Conservation (phyloP, 2,888 invertebrate species). For the Drosophila mimica region DNA sequence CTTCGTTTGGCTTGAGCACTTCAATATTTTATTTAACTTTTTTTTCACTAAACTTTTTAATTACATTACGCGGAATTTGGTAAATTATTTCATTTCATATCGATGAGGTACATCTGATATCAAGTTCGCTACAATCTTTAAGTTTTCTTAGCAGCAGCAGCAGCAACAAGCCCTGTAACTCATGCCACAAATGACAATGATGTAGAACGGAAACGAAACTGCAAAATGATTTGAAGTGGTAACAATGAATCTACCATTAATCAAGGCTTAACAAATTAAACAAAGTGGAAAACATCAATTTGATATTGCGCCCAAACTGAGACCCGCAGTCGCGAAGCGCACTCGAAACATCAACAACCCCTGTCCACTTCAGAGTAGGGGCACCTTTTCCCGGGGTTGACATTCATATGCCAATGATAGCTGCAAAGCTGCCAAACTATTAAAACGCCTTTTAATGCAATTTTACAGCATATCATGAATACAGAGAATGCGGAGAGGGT, state of each 20-base stretch:
- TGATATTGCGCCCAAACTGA: constrained; percentile 49
- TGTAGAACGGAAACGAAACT: constrained; percentile 2
- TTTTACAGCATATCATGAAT: constrained; percentile 36
- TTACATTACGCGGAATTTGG: not conserved
- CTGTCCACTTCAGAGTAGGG: constrained; percentile 13
- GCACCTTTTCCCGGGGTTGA: constrained; percentile 45
- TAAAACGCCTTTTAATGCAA: constrained; percentile 68
- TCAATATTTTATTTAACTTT: constrained; percentile 15
- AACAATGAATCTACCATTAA: constrained; percentile 81
- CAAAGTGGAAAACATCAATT: constrained; percentile 83
- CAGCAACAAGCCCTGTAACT: not conserved
- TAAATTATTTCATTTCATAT: not conserved
- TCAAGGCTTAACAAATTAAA: constrained; percentile 82
- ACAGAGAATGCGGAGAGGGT: constrained; percentile 29
- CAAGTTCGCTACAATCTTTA: not conserved
- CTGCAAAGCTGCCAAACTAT: constrained; percentile 62
- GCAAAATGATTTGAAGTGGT: constrained; percentile 31
- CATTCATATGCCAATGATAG: constrained; percentile 64
- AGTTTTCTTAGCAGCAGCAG: not conserved
- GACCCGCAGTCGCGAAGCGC: constrained; percentile 1
- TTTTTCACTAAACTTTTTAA: not conserved
- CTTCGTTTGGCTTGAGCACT: constrained; percentile 14
- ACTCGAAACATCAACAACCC: constrained; percentile 30
- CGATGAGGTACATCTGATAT: constrained; percentile 10
- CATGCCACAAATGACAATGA: constrained; percentile 7